Conservation (phyloP, 2,113 vertebrate species). For the Haplochromis vanheusdeni region DNA sequence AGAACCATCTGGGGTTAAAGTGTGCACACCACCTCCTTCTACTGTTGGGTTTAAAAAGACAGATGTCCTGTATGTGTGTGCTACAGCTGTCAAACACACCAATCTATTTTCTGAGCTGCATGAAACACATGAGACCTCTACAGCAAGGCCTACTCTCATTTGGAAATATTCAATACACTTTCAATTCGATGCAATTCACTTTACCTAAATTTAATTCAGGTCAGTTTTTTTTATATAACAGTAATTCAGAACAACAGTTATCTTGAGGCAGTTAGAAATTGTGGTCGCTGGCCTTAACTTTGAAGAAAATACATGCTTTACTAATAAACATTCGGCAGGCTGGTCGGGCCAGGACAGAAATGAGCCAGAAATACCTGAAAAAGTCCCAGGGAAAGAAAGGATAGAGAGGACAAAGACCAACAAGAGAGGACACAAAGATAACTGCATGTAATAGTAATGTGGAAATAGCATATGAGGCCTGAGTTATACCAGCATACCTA, state of each 20-base stretch:
- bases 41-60: neutral
- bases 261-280: neutral
- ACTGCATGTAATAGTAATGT: neutral
- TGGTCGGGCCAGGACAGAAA: neutral
- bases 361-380: neutral
- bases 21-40: neutral
- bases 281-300: neutral
- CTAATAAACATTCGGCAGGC: neutral
- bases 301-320: neutral
- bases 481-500: neutral
- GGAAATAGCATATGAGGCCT: neutral
- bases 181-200: neutral
- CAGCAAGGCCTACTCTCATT: neutral
- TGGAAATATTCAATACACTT: neutral
- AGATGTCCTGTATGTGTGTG: neutral
- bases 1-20: conserved; percentile 13
- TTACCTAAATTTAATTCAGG: neutral
- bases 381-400: neutral
- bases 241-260: neutral
- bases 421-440: neutral
- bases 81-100: neutral
- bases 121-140: conserved; percentile 2
- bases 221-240: neutral
- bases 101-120: neutral
- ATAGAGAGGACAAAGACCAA: neutral